phyloP scores from a whole-genome alignment of 2,113 vertebrate species.

The Stigmatopora nigra region DNA sequence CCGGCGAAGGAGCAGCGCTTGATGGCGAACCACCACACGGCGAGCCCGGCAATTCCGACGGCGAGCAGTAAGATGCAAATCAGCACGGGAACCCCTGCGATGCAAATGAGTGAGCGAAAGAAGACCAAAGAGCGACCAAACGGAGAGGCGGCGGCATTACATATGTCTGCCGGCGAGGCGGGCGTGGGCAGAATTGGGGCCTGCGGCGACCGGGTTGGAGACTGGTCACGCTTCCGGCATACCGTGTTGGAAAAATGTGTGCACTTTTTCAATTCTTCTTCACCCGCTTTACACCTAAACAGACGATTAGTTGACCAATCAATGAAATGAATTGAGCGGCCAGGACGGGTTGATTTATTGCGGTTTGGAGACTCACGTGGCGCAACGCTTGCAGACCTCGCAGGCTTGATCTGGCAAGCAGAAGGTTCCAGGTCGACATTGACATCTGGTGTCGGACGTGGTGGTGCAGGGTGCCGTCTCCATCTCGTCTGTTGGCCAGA shows the following conservation, averaged over 20 bases:
- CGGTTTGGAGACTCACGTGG: conserved; percentile 47
- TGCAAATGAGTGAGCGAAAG: background rate
- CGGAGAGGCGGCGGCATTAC: conserved; percentile 21
- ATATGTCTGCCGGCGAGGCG: background rate
- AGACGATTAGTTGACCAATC: background rate
- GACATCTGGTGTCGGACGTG: conserved; percentile 62
- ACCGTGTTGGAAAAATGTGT: conserved; percentile 61
- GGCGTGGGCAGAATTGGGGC: background rate
- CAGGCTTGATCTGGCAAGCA: conserved; percentile 72
- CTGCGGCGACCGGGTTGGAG: conserved; percentile 12
- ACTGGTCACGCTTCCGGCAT: conserved; percentile 52
- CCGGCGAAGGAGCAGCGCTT: conserved; percentile 30
- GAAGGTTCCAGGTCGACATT: conserved; percentile 62
- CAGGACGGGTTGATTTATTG: background rate
- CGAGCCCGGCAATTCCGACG: accelerated
- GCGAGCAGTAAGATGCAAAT: conserved; percentile 2
- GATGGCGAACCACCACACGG: conserved; percentile 15
- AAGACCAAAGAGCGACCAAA: background rate
- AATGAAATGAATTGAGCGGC: background rate
- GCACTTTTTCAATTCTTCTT: conserved; percentile 62
- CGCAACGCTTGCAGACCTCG: conserved; percentile 73
- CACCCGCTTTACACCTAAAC: conserved; percentile 65
- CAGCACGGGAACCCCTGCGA: conserved; percentile 32
- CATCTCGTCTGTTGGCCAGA: conserved; percentile 56
- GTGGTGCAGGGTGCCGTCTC: conserved; percentile 50